Conservation (phyloP, 2,797 vertebrate genomes). For the Delichon dasypus region DNA sequence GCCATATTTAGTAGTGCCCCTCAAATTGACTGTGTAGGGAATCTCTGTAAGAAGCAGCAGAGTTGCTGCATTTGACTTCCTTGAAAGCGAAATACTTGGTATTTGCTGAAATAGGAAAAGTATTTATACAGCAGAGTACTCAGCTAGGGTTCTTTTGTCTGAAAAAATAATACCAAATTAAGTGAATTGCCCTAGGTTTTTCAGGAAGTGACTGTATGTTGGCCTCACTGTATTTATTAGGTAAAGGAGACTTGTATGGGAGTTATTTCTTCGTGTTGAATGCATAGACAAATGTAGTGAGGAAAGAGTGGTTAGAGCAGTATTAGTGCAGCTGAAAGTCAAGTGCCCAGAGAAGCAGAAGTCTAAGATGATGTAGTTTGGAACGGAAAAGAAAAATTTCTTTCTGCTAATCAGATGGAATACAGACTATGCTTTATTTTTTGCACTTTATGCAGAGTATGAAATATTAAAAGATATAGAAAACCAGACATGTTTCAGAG, state of each 20-base stretch:
- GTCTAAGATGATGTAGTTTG: background rate
- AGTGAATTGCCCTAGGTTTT: background rate
- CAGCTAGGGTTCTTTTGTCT: background rate
- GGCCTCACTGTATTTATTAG: background rate
- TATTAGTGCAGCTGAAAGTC: background rate
- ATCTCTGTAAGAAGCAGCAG: background rate
- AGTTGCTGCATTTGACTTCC: background rate
- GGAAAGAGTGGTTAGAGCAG: background rate
- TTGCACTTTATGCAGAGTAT: background rate
- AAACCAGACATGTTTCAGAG: background rate
- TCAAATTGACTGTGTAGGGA: background rate
- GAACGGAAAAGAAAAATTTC: background rate
- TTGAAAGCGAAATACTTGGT: background rate
- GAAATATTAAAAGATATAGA: background rate
- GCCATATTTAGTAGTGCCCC: background rate
- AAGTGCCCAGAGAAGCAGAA: background rate
- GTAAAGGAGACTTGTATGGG: background rate
- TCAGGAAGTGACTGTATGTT: background rate
- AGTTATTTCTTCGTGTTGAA: background rate
- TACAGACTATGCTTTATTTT: background rate
- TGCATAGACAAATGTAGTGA: background rate
- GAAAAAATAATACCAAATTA: slow-evolving; percentile 25
- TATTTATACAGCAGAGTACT: background rate
- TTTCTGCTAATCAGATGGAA: background rate
- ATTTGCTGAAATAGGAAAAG: background rate